A percentile compares a stretch with the other conserved stretches of the same genome.
phyloP scores from a whole-genome alignment of 1,140 invertebrate genomes.

The Cotesia typhae region DNA sequence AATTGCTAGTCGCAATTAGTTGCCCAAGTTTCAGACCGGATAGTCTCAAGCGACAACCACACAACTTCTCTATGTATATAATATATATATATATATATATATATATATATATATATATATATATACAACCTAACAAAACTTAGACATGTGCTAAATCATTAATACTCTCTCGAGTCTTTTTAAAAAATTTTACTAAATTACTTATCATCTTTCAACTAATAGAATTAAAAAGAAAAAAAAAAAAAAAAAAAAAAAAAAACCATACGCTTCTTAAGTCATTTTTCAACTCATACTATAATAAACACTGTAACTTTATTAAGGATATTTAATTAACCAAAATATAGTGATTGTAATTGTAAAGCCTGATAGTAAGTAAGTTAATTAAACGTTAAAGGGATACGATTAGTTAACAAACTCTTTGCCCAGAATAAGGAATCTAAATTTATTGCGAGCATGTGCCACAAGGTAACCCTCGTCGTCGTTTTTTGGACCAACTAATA shows the following conservation, averaged over 20 bases:
- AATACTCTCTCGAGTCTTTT: not conserved
- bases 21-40: slow-evolving; percentile 52
- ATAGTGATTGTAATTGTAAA: not conserved
- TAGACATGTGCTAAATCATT: not conserved
- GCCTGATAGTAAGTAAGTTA: slow-evolving; percentile 7
- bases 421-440: slow-evolving; percentile 1
- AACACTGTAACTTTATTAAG: not conserved
- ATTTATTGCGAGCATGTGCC: slow-evolving; percentile 19
- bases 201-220: not conserved
- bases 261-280: not conserved
- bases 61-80: slow-evolving; percentile 11
- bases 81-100: not conserved
- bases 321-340: slow-evolving; percentile 8
- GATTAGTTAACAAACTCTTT: slow-evolving; percentile 26
- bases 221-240: not conserved
- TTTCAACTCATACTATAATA: not conserved
- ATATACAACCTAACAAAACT: not conserved
- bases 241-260: not conserved
- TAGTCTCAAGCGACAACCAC: slow-evolving; percentile 25
- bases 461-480: not conserved
- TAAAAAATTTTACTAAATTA: not conserved
- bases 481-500: not conserved
- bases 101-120: no score
- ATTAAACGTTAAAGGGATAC: slow-evolving; percentile 26
- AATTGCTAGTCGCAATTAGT: slow-evolving; percentile 60